These are phyloP conservation scores for Dioctria linearis DNA, from an alignment of 2,888 invertebrate species.

Conservation along the genomic window DNA sequence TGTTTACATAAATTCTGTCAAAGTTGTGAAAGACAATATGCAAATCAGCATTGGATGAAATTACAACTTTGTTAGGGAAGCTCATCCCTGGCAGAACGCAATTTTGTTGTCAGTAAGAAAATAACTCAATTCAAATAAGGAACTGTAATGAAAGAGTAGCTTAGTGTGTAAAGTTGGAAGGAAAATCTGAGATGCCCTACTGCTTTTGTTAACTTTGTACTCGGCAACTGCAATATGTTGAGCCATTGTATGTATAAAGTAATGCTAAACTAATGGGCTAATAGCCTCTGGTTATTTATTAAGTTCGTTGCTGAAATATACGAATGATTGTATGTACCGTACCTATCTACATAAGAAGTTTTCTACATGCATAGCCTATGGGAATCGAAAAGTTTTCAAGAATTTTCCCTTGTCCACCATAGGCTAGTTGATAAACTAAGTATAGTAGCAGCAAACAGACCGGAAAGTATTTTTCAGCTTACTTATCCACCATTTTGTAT, in stretches of 20 bases:
- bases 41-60: conserved; percentile 56
- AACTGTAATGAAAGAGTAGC: neutral
- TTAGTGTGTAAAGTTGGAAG: neutral
- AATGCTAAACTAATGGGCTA: conserved; percentile 4
- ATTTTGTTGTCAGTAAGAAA: conserved; percentile 45
- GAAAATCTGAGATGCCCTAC: neutral
- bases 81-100: conserved; percentile 20
- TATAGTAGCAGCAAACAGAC: neutral
- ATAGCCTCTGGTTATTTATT: conserved; percentile 5
- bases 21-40: conserved; percentile 56
- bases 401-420: neutral
- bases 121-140: conserved; percentile 45
- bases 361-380: neutral
- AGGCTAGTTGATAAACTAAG: neutral
- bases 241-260: neutral
- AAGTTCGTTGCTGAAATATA: neutral
- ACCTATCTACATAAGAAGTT: too few relatives aligned
- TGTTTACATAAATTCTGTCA: conserved; percentile 54
- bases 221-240: neutral
- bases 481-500: neutral
- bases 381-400: neutral
- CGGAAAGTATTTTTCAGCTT: neutral
- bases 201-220: neutral
- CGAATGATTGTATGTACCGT: neutral
- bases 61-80: conserved; percentile 50